Evolutionary conservation across 2,888 invertebrate species (phyloP), one percentile per base, ranked within the genome.

Genomic region (Aphodius sticticus): DNA sequence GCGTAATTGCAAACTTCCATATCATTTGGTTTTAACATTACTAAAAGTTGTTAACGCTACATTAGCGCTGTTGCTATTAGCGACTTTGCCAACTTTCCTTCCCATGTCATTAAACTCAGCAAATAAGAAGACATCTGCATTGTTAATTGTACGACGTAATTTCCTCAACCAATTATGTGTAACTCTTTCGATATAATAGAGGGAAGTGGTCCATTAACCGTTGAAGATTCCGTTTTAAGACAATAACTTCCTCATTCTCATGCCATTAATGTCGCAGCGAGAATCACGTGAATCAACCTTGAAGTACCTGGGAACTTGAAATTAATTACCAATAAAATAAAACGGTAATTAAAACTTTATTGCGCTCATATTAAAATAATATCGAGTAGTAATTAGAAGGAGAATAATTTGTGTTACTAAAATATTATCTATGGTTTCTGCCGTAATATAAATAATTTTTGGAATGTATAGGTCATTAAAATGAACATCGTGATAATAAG

Each of bases 191-290:
- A 3, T 37, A 74, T 74, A 74, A 74, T 74, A 74, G 37, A 37
- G 37, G 74, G 74, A 74, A 26, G 74, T 37, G 35, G 74, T 74
- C 35, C 74, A 74, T 74, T 74, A 74, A n/a, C 5, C 6, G n/a
- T 6, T 74, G 74, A 74, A 74, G 37, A 74, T 74, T 53, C 53
- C 26, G 36, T 36, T 74, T 53, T 53, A 12, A 53, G 53, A 53
- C 53, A 53, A 53, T 53, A 53, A 53, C 53, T 53, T 74, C 74
- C 74, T 74, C 74, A 74, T 74, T 74, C 74, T 35, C 74, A 74
- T 74, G 35, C n/a, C 6, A 37, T 12, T n/a, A 37, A 36, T 7
- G 37, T 37, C 35, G 36, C 35, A 74, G 71, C 12, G 35, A 35
- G 35, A 74, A 74, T 26, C 35, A 35, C 35, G 74, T 35, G 74